Conservation (phyloP, 2,888 invertebrate genomes). For the Drosophila phalerata region DNA sequence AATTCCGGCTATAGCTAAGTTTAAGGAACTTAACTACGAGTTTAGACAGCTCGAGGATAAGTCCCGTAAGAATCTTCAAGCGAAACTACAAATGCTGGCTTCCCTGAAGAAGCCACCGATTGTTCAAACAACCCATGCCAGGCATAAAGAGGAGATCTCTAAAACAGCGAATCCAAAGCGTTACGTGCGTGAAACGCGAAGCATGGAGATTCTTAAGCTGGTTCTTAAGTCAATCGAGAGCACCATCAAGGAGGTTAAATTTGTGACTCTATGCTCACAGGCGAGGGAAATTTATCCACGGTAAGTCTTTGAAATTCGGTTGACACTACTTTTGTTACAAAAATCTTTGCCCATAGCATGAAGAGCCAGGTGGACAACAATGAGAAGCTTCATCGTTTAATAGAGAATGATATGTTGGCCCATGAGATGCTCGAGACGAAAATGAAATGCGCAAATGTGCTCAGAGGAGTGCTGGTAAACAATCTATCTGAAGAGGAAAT, state of each 20-base stretch:
- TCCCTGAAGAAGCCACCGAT: constrained; percentile 55
- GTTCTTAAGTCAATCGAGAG: constrained; percentile 81
- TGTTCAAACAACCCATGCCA: neutral
- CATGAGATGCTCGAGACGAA: constrained; percentile 77
- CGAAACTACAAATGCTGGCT: constrained; percentile 73
- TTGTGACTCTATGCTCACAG: constrained; percentile 82
- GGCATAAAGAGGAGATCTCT: constrained; percentile 28
- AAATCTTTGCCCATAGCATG: constrained; percentile 63
- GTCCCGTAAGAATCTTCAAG: constrained; percentile 73
- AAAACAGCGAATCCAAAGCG: constrained; percentile 66
- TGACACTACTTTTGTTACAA: neutral
- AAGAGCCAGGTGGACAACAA: constrained; percentile 82
- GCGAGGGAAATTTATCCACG: constrained; percentile 83
- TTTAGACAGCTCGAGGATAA: constrained; percentile 80
- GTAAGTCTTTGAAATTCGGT: constrained; percentile 50
- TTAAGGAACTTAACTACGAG: constrained; percentile 76
- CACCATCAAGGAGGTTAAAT: constrained; percentile 83
- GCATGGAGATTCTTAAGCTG: constrained; percentile 81
- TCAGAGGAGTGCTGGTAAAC: constrained; percentile 79
- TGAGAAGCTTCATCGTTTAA: constrained; percentile 76
- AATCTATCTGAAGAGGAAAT: constrained; percentile 83
- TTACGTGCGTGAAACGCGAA: constrained; percentile 84
- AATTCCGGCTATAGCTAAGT: constrained; percentile 80
- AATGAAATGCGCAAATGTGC: constrained; percentile 73
- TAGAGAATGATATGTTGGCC: constrained; percentile 75